phyloP scores from a whole-genome alignment of 2,888 invertebrate species.

The Miltochrista miniata region DNA sequence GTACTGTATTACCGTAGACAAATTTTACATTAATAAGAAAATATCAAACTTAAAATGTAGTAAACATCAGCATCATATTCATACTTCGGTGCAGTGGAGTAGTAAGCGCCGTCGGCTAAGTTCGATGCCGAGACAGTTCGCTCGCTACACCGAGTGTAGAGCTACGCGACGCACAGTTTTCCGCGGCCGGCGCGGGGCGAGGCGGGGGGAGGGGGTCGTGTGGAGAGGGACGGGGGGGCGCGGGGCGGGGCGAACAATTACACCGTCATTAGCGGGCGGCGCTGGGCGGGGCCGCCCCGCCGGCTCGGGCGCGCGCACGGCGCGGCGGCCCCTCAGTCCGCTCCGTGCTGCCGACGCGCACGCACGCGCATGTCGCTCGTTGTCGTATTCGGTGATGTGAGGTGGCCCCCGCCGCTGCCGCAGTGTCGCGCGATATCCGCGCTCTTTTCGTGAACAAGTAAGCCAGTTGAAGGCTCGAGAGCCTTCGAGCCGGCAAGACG shows the following conservation, averaged over 20 bases:
- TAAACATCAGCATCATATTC: no score
- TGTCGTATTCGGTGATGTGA: conserved; percentile 75
- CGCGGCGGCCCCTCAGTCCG: conserved; percentile 70
- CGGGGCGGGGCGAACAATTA: conserved; percentile 51
- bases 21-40: no score
- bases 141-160: conserved; percentile 13
- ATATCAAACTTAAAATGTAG: no score
- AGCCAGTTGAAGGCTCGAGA: conserved; percentile 81
- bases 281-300: conserved; percentile 73
- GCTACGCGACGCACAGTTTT: no score
- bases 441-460: conserved; percentile 74
- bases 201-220: conserved; percentile 7
- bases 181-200: no score
- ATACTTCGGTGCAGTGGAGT: no score
- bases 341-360: conserved; percentile 82
- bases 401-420: conserved; percentile 81
- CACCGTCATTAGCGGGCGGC: conserved; percentile 67
- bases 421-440: conserved; percentile 76
- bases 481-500: conserved; percentile 86
- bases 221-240: conserved; percentile 2
- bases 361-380: conserved; percentile 85
- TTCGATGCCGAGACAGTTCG: conserved; percentile 24
- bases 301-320: conserved; percentile 67
- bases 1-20: no score
- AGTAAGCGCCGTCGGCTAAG: conserved; percentile 15